Conservation (phyloP, 2,113 vertebrate species). For the Tursiops truncatus region DNA sequence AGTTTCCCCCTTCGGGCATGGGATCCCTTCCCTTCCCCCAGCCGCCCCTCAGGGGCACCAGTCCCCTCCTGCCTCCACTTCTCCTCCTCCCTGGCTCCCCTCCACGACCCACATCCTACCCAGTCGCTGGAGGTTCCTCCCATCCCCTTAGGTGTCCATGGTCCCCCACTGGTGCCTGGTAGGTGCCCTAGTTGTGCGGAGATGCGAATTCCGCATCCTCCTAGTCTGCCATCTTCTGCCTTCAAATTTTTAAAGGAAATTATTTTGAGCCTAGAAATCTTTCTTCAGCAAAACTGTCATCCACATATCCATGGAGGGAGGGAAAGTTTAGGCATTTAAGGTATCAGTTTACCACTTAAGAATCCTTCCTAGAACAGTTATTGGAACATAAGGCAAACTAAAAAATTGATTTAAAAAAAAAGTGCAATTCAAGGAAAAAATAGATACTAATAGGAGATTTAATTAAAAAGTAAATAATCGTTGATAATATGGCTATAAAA, state of each 20-base stretch:
- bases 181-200: too few relatives aligned
- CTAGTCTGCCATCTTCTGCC: background rate
- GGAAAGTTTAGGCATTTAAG: background rate
- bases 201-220: too few relatives aligned
- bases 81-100: too few relatives aligned
- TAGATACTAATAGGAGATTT: background rate
- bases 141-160: too few relatives aligned
- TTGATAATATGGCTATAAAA: background rate
- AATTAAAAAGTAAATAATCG: background rate
- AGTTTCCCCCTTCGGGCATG: too few relatives aligned
- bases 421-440: slow-evolving; percentile 11
- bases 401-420: background rate
- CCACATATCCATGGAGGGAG: background rate
- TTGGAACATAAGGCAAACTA: background rate
- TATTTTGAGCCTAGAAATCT: background rate
- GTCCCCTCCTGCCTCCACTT: too few relatives aligned
- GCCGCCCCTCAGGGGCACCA: too few relatives aligned
- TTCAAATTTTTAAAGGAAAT: background rate
- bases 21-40: too few relatives aligned
- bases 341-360: background rate
- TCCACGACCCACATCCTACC: too few relatives aligned
- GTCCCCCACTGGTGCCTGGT: too few relatives aligned
- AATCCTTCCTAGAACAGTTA: background rate
- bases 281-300: background rate
- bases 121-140: too few relatives aligned